phyloP scores from a whole-genome alignment of 2,797 vertebrate genomes.

The Gymnocypris eckloni region DNA sequence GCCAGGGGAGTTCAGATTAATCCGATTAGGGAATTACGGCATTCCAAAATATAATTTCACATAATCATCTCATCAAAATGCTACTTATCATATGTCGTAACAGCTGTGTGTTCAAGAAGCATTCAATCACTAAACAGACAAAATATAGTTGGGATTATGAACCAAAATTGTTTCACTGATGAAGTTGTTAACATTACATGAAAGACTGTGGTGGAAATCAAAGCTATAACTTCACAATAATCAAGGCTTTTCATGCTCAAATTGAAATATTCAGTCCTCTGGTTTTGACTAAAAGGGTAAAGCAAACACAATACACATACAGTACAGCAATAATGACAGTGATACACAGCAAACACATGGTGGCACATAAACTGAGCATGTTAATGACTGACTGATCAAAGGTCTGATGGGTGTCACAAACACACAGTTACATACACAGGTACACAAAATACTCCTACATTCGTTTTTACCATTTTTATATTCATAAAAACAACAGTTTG shows the following conservation, averaged over 20 bases:
- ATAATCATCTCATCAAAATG: slow-evolving; percentile 49
- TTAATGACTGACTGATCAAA: slow-evolving; percentile 72
- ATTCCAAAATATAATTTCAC: slow-evolving; percentile 72
- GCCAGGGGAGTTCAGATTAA: slow-evolving; percentile 71
- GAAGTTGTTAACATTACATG: not conserved
- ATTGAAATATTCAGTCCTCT: not conserved
- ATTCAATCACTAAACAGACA: not conserved
- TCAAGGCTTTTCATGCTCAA: not conserved
- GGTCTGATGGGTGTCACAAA: slow-evolving; percentile 58
- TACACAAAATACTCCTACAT: slow-evolving; percentile 33
- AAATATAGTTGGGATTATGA: not conserved
- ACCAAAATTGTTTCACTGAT: not conserved
- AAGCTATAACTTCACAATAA: not conserved
- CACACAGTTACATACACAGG: not conserved
- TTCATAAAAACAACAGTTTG: not conserved
- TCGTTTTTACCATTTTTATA: not conserved
- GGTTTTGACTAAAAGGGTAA: not conserved
- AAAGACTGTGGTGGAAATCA: not conserved
- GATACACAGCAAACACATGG: slow-evolving; percentile 27
- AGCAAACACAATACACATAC: not conserved
- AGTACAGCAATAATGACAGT: not conserved
- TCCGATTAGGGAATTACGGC: slow-evolving; percentile 81
- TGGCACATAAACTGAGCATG: slow-evolving; percentile 1
- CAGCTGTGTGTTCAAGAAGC: not conserved
- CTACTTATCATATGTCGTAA: slow-evolving; percentile 15